Evolutionary conservation across 2,888 invertebrate genomes (phyloP), one percentile per base, ranked within the genome.

Genomic region (Drosophila birchii): DNA sequence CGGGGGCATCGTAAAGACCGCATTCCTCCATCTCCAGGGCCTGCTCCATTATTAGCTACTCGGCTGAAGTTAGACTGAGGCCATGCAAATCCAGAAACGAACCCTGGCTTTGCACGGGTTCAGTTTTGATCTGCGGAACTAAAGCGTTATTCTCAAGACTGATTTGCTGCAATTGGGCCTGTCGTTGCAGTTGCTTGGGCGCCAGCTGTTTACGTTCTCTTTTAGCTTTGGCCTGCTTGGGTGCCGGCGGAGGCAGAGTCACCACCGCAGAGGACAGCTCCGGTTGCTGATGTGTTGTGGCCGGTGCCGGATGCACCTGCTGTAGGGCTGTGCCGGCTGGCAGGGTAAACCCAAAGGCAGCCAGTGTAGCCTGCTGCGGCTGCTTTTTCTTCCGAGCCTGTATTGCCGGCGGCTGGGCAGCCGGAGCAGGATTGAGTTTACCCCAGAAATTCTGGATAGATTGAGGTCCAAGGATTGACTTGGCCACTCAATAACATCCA

Each of bases 21-120:
- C 90, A 91, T 70, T 92, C 92, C 61, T 92, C 92, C 91, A 92
- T 91, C 76, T 92, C 92, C 11, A 92, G 81, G 1, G 92, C 92
- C 77, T 92, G 92, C 56, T 92, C 92, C 92, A 92, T 92, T 12
- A 92, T 91, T 44, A 92, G 68, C 63, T 92, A 92, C 60, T 92
- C 92, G 14, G 92, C 91, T 23, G 92, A 92, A 1, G 92, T 92
- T 43, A 92, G 82, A 63, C 92, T 92, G 8, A 92, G 82, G 5
- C 91, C 90, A 59, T 92, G 91, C 26, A 92, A 68, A 68, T 92
- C 92, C 0, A 89, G 74, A 60, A 92, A 91, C 3, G 80, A 76
- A 18, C 80, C 77, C 38, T 80, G 78, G 3, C 68, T 57, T 23
- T 76, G 78, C 36, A 67, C 36, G 6, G 79, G 85, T 38, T 89